Evolutionary conservation across 2,888 invertebrate genomes (phyloP).

Genomic region (Ophion ventricosus): DNA sequence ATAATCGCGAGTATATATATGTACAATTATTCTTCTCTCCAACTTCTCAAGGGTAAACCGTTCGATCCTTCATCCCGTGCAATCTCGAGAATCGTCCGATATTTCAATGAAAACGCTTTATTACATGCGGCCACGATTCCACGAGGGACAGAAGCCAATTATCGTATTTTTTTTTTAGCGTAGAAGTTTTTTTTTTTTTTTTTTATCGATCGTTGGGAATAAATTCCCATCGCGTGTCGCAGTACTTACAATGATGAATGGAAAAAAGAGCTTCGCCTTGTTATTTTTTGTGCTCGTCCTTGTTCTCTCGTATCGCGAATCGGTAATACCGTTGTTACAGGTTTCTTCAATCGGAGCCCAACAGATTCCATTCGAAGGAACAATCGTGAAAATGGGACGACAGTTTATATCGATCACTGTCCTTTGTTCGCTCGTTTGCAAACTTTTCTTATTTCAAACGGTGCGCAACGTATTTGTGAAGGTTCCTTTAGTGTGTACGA

Average conservation of each 20-base stretch:
- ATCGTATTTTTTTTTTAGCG: conserved; percentile 28
- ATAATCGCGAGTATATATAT: background rate
- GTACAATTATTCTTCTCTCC: conserved; percentile 6
- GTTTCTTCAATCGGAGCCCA: conserved; percentile 48
- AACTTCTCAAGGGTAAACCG: background rate
- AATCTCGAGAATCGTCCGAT: conserved; percentile 39
- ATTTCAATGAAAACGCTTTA: conserved; percentile 51
- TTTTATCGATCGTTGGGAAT: conserved; percentile 47
- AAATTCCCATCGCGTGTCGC: conserved; percentile 44
- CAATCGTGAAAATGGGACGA: conserved; percentile 14
- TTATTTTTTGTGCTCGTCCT: conserved; percentile 36
- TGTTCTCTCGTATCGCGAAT: conserved; percentile 37
- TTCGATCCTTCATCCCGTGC: conserved; percentile 30
- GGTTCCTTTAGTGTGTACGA: too few relatives aligned
- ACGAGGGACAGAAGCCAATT: conserved; percentile 43
- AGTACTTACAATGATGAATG: conserved; percentile 27
- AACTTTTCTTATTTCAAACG: background rate
- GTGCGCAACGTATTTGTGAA: background rate
- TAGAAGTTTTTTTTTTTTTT: too few relatives aligned
- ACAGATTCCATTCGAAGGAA: background rate
- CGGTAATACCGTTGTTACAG: conserved; percentile 51
- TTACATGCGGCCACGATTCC: conserved; percentile 23
- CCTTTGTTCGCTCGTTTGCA: background rate
- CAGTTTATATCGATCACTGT: conserved; percentile 28
- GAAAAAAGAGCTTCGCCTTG: conserved; percentile 22